Conservation (phyloP, 2,797 vertebrate species). For the Sorex maritimensis region DNA sequence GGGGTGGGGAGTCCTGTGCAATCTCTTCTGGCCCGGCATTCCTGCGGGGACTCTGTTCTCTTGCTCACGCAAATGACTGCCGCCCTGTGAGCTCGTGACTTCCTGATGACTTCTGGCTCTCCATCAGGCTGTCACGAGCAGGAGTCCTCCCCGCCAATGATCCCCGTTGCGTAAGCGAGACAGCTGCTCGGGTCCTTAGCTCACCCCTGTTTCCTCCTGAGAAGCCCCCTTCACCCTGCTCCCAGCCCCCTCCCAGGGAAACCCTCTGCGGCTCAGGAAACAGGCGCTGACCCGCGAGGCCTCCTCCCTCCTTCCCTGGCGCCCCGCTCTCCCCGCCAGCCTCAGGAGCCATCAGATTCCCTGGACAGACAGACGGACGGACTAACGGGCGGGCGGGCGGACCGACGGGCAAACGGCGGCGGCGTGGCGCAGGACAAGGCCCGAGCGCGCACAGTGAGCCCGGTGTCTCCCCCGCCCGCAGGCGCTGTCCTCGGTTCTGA, state of each 20-base stretch:
- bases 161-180: slow-evolving; percentile 15
- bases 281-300: background rate
- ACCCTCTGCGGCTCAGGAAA: background rate
- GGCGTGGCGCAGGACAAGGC: too few species aligned
- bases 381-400: too few species aligned
- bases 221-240: slow-evolving; percentile 6
- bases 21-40: background rate
- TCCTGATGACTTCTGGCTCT: slow-evolving; percentile 57
- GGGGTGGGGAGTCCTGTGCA: too few species aligned
- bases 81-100: slow-evolving; percentile 69
- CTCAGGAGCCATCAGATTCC: background rate
- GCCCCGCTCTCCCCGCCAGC: background rate
- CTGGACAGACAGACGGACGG: too few species aligned
- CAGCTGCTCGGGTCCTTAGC: slow-evolving; percentile 22
- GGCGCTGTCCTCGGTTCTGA: slow-evolving; percentile 96
- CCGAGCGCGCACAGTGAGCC: too few species aligned
- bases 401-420: too few species aligned
- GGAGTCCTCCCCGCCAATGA: background rate
- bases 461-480: slow-evolving; percentile 79
- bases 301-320: background rate
- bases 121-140: slow-evolving; percentile 74
- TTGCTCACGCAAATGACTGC: slow-evolving; percentile 67
- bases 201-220: background rate
- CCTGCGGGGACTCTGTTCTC: slow-evolving; percentile 1
- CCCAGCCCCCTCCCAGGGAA: background rate